Conservation (phyloP, 2,888 invertebrate species). For the Drosophila paramelanica region DNA sequence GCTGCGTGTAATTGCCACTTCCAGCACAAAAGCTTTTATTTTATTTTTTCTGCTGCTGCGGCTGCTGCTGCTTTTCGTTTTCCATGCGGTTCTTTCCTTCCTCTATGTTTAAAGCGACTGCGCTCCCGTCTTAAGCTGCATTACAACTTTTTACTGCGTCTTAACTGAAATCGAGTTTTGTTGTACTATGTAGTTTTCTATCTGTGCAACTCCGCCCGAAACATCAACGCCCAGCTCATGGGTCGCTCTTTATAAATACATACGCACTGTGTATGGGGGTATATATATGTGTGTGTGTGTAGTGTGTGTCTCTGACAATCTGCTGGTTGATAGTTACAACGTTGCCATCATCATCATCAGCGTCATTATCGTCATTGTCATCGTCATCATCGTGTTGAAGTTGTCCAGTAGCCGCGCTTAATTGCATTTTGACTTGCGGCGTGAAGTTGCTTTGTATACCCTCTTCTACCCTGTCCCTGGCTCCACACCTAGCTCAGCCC, state of each 20-base stretch:
- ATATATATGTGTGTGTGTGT: not conserved
- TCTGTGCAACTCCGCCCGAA: constrained; percentile 78
- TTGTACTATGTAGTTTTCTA: constrained; percentile 70
- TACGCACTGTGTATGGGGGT: not conserved
- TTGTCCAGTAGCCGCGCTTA: constrained; percentile 77
- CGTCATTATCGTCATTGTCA: constrained; percentile 23
- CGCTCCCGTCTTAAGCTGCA: constrained; percentile 81
- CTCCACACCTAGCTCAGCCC: not conserved
- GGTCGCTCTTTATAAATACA: constrained; percentile 42
- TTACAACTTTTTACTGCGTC: constrained; percentile 82
- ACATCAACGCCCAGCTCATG: constrained; percentile 75
- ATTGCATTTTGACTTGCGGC: constrained; percentile 82
- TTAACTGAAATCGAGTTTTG: constrained; percentile 82
- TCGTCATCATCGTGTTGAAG: constrained; percentile 34
- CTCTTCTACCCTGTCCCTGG: constrained; percentile 11
- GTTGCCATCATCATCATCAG: constrained; percentile 52
- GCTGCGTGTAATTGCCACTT: constrained; percentile 79
- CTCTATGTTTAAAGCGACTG: constrained; percentile 77
- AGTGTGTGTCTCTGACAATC: constrained; percentile 64
- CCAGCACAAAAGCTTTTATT: constrained; percentile 61
- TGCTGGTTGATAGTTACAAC: constrained; percentile 67
- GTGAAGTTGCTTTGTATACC: constrained; percentile 74
- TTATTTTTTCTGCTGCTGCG: constrained; percentile 17
- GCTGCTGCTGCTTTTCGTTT: constrained; percentile 57
- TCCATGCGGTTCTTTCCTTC: constrained; percentile 76